Percentiles rank a stretch among this genome's conserved stretches.
Conservation (phyloP, 2,888 invertebrate species). For the Cyclophora punctaria region DNA sequence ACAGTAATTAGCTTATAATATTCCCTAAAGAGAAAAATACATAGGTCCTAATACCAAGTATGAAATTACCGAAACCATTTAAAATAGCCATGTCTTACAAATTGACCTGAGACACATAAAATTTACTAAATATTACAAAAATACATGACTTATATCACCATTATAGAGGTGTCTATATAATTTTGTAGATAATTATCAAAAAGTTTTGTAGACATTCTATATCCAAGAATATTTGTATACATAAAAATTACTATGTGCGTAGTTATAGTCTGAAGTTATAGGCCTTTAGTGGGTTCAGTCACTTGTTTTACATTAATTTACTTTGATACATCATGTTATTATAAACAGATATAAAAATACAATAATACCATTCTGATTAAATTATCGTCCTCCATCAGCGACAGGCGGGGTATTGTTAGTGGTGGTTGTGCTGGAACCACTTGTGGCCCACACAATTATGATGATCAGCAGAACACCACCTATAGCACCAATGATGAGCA, state of each 20-base stretch:
- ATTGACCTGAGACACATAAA: neutral
- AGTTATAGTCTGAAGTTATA: constrained; percentile 24
- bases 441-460: constrained; percentile 80
- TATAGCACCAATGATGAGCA: constrained; percentile 92
- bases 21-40: no score
- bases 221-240: no score
- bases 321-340: no score
- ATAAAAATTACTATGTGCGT: constrained; percentile 1
- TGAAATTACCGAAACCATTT: no score
- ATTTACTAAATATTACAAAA: neutral
- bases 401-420: constrained; percentile 12
- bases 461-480: constrained; percentile 87
- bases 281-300: constrained; percentile 32
- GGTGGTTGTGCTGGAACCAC: constrained; percentile 30
- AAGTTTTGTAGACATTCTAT: neutral
- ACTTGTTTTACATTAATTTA: constrained; percentile 16
- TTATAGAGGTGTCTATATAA: neutral
- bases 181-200: neutral
- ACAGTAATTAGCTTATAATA: no score
- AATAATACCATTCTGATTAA: neutral
- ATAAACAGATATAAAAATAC: no score
- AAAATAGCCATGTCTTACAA: no score
- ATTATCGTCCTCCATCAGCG: constrained; percentile 40
- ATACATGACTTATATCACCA: no score
- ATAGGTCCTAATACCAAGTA: no score